These are phyloP conservation scores for Coelopa frigida DNA, from an alignment of 1,140 invertebrate genomes.

Conservation along the genomic window DNA sequence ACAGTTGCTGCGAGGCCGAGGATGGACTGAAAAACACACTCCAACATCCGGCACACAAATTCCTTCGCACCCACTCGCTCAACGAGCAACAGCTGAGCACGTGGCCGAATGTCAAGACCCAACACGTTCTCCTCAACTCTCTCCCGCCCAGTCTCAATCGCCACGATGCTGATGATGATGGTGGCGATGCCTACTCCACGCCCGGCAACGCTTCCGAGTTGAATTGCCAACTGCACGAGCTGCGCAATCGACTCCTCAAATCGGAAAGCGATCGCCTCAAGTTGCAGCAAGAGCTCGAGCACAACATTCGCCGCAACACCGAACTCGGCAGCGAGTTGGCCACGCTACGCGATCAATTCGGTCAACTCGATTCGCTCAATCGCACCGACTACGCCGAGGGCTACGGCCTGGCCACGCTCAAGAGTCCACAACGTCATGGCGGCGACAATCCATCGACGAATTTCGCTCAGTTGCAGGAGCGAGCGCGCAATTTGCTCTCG, in stretches of 20 bases:
- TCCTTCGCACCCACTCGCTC: conserved; percentile 30
- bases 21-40: conserved; percentile 30
- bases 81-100: conserved; percentile 36
- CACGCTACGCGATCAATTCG: conserved; percentile 50
- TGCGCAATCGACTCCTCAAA: conserved; percentile 46
- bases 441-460: conserved; percentile 27
- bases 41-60: conserved; percentile 16
- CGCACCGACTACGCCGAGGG: conserved; percentile 58
- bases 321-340: conserved; percentile 50
- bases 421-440: conserved; percentile 20
- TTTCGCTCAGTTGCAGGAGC: conserved; percentile 44
- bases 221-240: conserved; percentile 42
- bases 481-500: conserved; percentile 48
- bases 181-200: conserved; percentile 1
- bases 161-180: conserved; percentile 12
- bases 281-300: conserved; percentile 51
- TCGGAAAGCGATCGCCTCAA: conserved; percentile 50
- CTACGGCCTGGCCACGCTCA: conserved; percentile 31
- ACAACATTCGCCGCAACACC: conserved; percentile 50
- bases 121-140: conserved; percentile 23
- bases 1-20: conserved; percentile 32
- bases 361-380: conserved; percentile 40
- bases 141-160: conserved; percentile 33
- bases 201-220: conserved; percentile 32
- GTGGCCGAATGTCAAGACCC: conserved; percentile 21